Evolutionary conservation across 2,888 invertebrate genomes (phyloP).

Genomic region (Heliconius erato): DNA sequence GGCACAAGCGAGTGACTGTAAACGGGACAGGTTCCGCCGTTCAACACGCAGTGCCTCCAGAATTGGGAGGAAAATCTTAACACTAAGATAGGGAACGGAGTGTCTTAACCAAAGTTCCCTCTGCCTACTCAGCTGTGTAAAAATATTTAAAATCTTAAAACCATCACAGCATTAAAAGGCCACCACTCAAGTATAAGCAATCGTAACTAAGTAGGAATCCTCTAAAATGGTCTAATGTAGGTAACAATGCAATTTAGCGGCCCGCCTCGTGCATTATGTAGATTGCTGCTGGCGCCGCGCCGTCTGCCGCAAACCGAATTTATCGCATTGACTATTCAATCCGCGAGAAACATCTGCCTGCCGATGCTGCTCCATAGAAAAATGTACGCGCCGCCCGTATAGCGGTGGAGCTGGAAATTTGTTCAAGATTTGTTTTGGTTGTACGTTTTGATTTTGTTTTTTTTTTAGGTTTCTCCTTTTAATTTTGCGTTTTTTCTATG

Average conservation of each 20-base stretch:
- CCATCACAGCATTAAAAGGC: background rate
- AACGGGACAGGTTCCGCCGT: no score
- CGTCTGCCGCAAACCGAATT: slow-evolving; percentile 78
- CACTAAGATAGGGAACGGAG: no score
- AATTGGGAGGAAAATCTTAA: no score
- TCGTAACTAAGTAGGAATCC: slow-evolving; percentile 10
- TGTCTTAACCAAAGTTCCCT: background rate
- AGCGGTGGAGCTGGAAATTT: slow-evolving; percentile 57
- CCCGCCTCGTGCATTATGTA: slow-evolving; percentile 75
- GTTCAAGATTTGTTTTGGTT: slow-evolving; percentile 13
- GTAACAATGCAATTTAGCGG: slow-evolving; percentile 55
- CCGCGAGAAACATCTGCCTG: slow-evolving; percentile 77
- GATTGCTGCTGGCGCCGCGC: slow-evolving; percentile 72
- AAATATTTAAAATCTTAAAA: background rate
- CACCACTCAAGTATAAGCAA: slow-evolving; percentile 21
- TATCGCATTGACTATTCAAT: slow-evolving; percentile 84
- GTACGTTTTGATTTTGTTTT: background rate
- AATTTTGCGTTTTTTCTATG: background rate
- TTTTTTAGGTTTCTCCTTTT: background rate
- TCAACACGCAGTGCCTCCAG: no score
- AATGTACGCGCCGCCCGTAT: slow-evolving; percentile 58
- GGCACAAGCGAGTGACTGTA: no score
- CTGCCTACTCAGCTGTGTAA: no score
- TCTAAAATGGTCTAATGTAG: slow-evolving; percentile 45
- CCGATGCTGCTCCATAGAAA: slow-evolving; percentile 63